Conservation (phyloP, 2,888 invertebrate species). For the Incurvaria masculella region DNA sequence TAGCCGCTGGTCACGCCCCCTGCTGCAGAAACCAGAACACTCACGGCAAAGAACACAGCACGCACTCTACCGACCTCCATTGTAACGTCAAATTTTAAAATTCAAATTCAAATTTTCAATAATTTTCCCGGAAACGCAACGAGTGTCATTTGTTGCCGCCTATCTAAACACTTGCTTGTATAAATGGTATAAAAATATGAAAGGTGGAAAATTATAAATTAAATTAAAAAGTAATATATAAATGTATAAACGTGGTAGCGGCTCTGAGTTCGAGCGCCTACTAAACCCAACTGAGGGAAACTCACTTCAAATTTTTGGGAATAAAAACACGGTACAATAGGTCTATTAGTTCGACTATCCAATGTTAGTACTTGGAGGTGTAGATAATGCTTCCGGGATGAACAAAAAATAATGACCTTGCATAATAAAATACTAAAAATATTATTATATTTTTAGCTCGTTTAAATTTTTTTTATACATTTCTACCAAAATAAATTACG, state of each 20-base stretch:
- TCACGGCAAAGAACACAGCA: slow-evolving; percentile 24
- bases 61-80: slow-evolving; percentile 46
- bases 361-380: slow-evolving; percentile 37
- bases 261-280: slow-evolving; percentile 56
- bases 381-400: slow-evolving; percentile 14
- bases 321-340: slow-evolving; percentile 59
- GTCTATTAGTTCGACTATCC: slow-evolving; percentile 32
- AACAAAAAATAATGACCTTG: neutral
- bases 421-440: no score
- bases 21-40: slow-evolving; percentile 30
- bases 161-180: slow-evolving; percentile 53
- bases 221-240: slow-evolving; percentile 57
- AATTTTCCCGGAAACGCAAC: neutral
- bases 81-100: slow-evolving; percentile 36
- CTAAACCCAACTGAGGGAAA: slow-evolving; percentile 22
- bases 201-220: slow-evolving; percentile 44
- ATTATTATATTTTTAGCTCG: no score
- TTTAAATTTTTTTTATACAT: no score
- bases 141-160: slow-evolving; percentile 27
- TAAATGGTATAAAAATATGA: slow-evolving; percentile 56
- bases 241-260: slow-evolving; percentile 56
- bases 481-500: no score
- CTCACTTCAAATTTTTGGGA: slow-evolving; percentile 55
- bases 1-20: slow-evolving; percentile 23
- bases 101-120: slow-evolving; percentile 18